phyloP scores from a whole-genome alignment of 2,888 invertebrate genomes.

The Diadromus collaris region DNA sequence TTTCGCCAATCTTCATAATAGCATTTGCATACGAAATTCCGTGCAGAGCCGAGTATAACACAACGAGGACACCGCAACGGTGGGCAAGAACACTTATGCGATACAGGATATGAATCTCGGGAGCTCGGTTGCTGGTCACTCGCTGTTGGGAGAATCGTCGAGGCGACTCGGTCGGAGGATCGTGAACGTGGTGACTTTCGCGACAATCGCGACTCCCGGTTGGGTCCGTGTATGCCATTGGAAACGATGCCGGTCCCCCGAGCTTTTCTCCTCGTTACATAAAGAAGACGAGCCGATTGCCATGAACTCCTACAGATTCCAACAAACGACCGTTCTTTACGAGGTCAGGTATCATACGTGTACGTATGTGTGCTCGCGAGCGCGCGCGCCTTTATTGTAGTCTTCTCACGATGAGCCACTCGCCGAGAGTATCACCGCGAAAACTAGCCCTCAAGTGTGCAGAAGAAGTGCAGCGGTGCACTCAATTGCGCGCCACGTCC shows the following conservation, averaged over 20 bases:
- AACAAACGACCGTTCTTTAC: conserved; percentile 65
- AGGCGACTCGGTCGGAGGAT: background rate
- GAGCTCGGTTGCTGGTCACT: conserved; percentile 9
- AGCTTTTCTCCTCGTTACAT: conserved; percentile 47
- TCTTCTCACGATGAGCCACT: conserved; percentile 35
- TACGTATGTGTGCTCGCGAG: background rate
- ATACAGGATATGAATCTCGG: conserved; percentile 42
- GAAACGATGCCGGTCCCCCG: conserved; percentile 21
- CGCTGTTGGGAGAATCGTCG: conserved; percentile 13
- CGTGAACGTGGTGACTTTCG: conserved; percentile 4
- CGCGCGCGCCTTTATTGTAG: conserved; percentile 20
- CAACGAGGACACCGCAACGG: conserved; percentile 3
- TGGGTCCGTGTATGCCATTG: conserved; percentile 15
- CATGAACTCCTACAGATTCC: conserved; percentile 65
- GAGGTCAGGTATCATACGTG: conserved; percentile 54
- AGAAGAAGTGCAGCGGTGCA: background rate
- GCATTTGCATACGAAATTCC: conserved; percentile 10
- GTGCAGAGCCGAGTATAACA: conserved; percentile 5
- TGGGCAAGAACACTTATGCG: conserved; percentile 6
- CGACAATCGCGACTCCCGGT: conserved; percentile 28
- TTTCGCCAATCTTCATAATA: conserved; percentile 3
- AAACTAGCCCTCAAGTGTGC: conserved; percentile 9
- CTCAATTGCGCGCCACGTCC: conserved; percentile 18
- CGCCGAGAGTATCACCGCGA: conserved; percentile 1
- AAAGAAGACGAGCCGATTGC: conserved; percentile 63